Percentiles rank a stretch among this genome's conserved stretches.
Evolutionary conservation across 2,797 vertebrate species (phyloP).

Genomic region (Zenarchopterus dispar): DNA sequence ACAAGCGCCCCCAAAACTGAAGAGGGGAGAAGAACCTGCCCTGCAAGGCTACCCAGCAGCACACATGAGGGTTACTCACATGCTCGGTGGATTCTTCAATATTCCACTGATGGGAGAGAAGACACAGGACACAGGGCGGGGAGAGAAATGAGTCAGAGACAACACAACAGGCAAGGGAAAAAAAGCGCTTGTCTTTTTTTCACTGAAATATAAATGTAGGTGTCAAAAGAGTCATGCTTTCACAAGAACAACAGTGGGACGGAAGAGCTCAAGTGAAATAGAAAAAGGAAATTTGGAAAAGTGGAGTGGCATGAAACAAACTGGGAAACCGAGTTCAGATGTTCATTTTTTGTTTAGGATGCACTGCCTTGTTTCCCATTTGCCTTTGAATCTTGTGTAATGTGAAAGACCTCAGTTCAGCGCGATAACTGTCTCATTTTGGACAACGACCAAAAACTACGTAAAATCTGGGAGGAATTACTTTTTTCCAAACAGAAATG

Average conservation of each 20-base stretch:
- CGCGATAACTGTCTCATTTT: constrained; percentile 34
- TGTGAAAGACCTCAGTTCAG: constrained; percentile 34
- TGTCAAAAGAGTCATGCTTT: constrained; percentile 74
- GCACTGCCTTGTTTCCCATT: constrained; percentile 77
- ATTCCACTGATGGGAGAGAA: constrained; percentile 91
- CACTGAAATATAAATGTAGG: constrained; percentile 78
- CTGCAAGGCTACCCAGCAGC: constrained; percentile 77
- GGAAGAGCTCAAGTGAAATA: constrained; percentile 25
- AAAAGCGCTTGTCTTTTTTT: constrained; percentile 85
- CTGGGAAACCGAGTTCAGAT: constrained; percentile 29
- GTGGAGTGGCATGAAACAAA: constrained; percentile 49
- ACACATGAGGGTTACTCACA: constrained; percentile 94
- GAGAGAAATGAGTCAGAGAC: constrained; percentile 82
- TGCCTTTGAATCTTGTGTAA: constrained; percentile 39
- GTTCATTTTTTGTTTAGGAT: constrained; percentile 48
- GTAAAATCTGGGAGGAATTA: constrained; percentile 40
- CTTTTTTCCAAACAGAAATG: constrained; percentile 25
- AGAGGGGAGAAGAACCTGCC: constrained; percentile 61
- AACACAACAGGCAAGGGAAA: constrained; percentile 82
- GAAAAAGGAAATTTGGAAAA: constrained; percentile 24
- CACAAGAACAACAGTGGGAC: constrained; percentile 33
- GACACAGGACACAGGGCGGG: constrained; percentile 75
- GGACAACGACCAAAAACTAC: constrained; percentile 32
- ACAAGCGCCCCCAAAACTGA: constrained; percentile 58
- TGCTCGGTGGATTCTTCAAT: constrained; percentile 95